phyloP scores from a whole-genome alignment of 2,113 vertebrate species.

The Herpetotheres cachinnans region DNA sequence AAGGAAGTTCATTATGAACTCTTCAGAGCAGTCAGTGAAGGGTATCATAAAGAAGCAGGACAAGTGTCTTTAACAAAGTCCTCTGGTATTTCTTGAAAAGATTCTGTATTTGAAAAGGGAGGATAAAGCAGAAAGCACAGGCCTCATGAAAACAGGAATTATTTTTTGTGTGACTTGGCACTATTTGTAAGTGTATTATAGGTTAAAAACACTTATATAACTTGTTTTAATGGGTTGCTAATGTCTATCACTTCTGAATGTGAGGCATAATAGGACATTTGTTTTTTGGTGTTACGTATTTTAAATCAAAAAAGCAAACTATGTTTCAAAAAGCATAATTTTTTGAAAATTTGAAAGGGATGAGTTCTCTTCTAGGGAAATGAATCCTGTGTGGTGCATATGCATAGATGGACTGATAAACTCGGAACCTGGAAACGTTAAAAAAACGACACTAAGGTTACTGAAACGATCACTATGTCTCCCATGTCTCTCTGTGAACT shows the following conservation, averaged over 20 bases:
- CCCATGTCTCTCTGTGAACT: fast-evolving
- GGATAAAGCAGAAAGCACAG: neutral
- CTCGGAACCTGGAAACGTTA: neutral
- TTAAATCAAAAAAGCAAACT: neutral
- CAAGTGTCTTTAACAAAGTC: neutral
- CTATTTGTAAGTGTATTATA: neutral
- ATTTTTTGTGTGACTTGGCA: neutral
- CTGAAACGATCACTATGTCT: neutral
- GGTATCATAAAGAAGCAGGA: neutral
- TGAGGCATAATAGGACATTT: neutral
- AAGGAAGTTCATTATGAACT: neutral
- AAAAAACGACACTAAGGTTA: neutral
- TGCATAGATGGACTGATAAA: neutral
- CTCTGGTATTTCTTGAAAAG: neutral
- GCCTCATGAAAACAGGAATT: neutral
- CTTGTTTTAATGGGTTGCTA: neutral
- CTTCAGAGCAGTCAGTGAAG: neutral
- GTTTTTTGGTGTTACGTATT: neutral
- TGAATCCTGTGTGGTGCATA: neutral
- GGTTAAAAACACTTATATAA: neutral
- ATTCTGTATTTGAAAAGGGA: neutral
- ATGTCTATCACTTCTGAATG: neutral
- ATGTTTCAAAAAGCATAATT: neutral
- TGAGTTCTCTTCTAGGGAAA: neutral
- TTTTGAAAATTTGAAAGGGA: neutral